Evolutionary conservation across 2,888 invertebrate species (phyloP).

Genomic region (Diadegma fenestrale): DNA sequence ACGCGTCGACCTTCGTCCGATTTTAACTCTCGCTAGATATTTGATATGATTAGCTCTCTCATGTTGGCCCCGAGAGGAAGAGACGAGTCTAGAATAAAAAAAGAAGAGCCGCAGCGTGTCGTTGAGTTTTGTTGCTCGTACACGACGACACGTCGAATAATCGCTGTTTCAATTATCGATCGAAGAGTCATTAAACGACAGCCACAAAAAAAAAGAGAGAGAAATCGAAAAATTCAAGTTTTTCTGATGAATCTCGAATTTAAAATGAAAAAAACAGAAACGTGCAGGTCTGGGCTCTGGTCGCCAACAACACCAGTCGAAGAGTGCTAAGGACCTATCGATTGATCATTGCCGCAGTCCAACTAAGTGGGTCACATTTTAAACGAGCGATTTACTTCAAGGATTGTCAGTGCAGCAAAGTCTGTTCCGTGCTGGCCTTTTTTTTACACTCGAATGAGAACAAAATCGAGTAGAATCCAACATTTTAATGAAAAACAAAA

Average conservation of each 20-base stretch:
- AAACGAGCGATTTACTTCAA: conserved; percentile 52
- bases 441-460: background rate
- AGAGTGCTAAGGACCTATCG: conserved; percentile 76
- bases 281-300: conserved; percentile 52
- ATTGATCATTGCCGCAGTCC: conserved; percentile 75
- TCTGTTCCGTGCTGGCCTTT: conserved; percentile 33
- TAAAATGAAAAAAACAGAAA: conserved; percentile 13
- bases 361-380: conserved; percentile 75
- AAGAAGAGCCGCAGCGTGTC: conserved; percentile 35
- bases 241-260: background rate
- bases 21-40: conserved; percentile 76
- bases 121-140: conserved; percentile 7
- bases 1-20: conserved; percentile 74
- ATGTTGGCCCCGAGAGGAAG: conserved; percentile 40
- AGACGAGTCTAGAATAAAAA: conserved; percentile 23
- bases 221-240: background rate
- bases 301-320: conserved; percentile 55
- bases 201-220: background rate
- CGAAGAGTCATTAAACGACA: background rate
- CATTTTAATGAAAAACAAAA: background rate
- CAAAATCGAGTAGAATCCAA: background rate
- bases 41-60: conserved; percentile 70
- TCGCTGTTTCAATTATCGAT: background rate
- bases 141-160: background rate
- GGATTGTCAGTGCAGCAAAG: conserved; percentile 11